Base-by-base conservation (phyloP, 1,140 invertebrate species). In the Potamilus streckersoni region DNA sequence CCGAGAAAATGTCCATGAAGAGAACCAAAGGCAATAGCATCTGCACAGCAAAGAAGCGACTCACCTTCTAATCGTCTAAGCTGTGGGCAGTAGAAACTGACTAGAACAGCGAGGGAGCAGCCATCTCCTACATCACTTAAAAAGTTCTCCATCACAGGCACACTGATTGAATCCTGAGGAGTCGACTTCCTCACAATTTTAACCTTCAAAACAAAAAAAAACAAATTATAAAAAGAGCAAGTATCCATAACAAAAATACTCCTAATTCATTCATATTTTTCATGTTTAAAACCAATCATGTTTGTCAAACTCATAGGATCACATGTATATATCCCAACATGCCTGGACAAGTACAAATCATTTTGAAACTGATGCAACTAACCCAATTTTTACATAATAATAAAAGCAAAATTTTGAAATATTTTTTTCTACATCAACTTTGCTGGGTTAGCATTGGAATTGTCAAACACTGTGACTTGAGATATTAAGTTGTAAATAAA, bases 11-110 rank as follows among this genome's bases (percentile, higher is more conserved):
- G 17, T 13, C 73, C 16, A n/a, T 38, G 58, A 74, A 55, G 20
- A 62, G 67, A 64, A 49, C 3, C 11, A 6, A 49, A 8, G 38
- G 38, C 38, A 8, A 49, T 49, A 49, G 38, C 11, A 6, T 49
- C 38, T 49, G 38, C 11, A 49, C 4, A 11, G 38, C 58, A 20
- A 31, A 14, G 4, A 23, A 62, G 57, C 15, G 23, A 76, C 74
- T 83, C 60, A 91, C 91, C 90, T 81, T 87, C 92, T 91, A 96
- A 94, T 64, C 94, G 93, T 76, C 99, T 89, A 82, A 95, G 94
- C 77, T 95, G 93, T 6, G 97, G 96, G 88, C 96, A 97, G 91
- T 99, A 99, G 90, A 96, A 98, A 56, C 96, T 94, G 71, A 98
- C 92, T 19, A 99, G 92, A 19, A 95, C 94, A 67, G 96, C 95